Base-by-base conservation (phyloP, 2,888 invertebrate genomes). In the Lathronympha strigana region DNA sequence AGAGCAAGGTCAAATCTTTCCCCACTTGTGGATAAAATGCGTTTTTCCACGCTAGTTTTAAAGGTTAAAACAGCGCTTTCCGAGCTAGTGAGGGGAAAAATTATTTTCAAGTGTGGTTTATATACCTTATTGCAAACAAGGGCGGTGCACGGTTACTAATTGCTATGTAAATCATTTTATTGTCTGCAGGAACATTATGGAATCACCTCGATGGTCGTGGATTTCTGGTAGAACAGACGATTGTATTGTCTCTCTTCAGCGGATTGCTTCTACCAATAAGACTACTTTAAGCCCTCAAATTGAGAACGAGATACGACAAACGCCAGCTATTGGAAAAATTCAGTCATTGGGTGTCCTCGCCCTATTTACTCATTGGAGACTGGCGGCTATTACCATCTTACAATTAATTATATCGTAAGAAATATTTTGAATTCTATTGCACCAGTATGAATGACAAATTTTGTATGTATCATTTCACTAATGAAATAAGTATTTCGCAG, bases 191-290 rank as follows among this genome's bases (percentile, higher is more conserved):
- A 92, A 88, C 73, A 86, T 94, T 76, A 93, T 94, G 68, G 94
- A 94, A 86, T 94, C 94, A 49, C 94, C 94, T 2, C 88, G 94
- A 68, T 94, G 94, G 94, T 86, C 94, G 71, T 93, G 93, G 80
- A 88, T 92, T 68, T 89, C 90, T 74, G 92, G 91, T 43, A 90
- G 90, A 69, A 84, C 87, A 47, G 81, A 84, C 71, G 81, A 86
- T 68, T 93, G 93, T 69, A 72, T 93, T 49, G 81, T 80, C 50
- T 84, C 88, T 75, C 80, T 95, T 63, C 87, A 91, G 75, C 83
- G 82, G 72, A 94, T 95, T 67, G 93, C 94, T 17, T 87, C 84
- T 79, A 77, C 80, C 23, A 95, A 95, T 81, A 90, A 92, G 11
- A 91, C 82, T 11, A 76, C 75, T 55, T 78, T 94, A 36, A 79